Evolutionary conservation across 2,113 vertebrate species (phyloP), one percentile per base, ranked within the genome.

Genomic region (Myiozetetes cayanensis): DNA sequence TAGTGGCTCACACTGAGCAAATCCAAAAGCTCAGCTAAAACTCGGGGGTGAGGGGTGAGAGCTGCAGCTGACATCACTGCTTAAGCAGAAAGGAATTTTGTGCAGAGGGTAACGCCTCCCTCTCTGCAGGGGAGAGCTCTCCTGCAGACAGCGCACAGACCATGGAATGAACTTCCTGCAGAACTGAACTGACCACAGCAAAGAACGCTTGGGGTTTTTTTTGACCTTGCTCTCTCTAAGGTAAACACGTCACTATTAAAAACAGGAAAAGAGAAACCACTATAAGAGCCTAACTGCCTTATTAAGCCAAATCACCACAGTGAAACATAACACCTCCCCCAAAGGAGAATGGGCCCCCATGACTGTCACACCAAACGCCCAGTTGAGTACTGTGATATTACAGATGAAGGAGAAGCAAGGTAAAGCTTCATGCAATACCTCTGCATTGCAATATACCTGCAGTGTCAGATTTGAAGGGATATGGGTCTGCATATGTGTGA

Each of bases 11-110:
- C 37, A 6, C 3, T 46, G 47, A 93, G 22, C 56, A 81, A 84
- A 93, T 65, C 35, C 47, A 74, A 93, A 87, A 83, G 18, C 30
- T 68, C 58, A 59, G 71, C 35, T 74, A 56, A 73, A 87, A 62
- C 14, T 62, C 49, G 18, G 17, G 16, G 30, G 19, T 67, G 30
- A 86, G 47, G 19, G 33, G 17, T 67, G 30, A 86, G 52, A 77
- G 44, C 4, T 4, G 22, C 33, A 59, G 67, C 24, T 80, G 47
- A 41, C 17, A 37, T 19, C 43, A 47, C 1, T 1, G n/a, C 2
- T 79, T 80, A 71, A 90, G 79, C 47, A 68, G 81, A 81, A 92
- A 91, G 75, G 82, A 94, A 96, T 96, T 94, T n/a, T 44, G 10
- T 22, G 58, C 47, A 63, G 72, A 74, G 44, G 39, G 56, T 70